Evolutionary conservation across 2,113 vertebrate species (phyloP).

Genomic region (Nicator chloris): DNA sequence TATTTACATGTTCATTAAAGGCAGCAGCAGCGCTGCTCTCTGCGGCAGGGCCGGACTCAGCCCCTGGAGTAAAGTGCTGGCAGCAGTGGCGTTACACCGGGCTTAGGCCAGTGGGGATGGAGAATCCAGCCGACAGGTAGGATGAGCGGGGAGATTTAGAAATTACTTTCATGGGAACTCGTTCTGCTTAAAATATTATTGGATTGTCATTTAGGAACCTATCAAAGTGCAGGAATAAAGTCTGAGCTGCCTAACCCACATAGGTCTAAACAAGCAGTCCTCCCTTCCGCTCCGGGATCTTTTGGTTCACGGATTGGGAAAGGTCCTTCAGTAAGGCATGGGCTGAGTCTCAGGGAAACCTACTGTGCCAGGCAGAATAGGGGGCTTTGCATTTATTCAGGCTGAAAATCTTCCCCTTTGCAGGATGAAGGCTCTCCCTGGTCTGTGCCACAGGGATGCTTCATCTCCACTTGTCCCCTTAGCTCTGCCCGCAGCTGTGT

Average conservation of each 20-base stretch:
- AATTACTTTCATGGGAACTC: constrained; percentile 65
- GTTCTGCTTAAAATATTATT: constrained; percentile 67
- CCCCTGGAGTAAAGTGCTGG: not conserved
- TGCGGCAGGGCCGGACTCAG: not conserved
- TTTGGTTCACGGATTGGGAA: not conserved
- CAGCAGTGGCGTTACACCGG: not conserved
- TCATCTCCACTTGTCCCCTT: not conserved
- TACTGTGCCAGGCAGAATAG: not conserved
- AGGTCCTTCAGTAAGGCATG: not conserved
- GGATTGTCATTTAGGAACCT: constrained; percentile 68
- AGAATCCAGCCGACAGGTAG: constrained; percentile 63
- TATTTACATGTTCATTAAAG: constrained; percentile 67
- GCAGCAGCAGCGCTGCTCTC: not conserved
- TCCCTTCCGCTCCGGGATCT: constrained; percentile 25
- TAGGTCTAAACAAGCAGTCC: constrained; percentile 58
- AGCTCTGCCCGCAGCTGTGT: not conserved
- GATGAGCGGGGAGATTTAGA: constrained; percentile 45
- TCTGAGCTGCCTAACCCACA: constrained; percentile 61
- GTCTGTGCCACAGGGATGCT: not conserved
- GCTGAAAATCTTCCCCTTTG: not conserved
- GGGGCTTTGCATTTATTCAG: constrained; percentile 5
- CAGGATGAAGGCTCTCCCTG: not conserved
- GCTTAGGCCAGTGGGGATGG: constrained; percentile 43
- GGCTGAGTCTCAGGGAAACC: constrained; percentile 13
- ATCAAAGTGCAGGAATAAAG: constrained; percentile 61